Evolutionary conservation across 2,113 vertebrate genomes (phyloP).

Genomic region (Scartelaos histophorus): DNA sequence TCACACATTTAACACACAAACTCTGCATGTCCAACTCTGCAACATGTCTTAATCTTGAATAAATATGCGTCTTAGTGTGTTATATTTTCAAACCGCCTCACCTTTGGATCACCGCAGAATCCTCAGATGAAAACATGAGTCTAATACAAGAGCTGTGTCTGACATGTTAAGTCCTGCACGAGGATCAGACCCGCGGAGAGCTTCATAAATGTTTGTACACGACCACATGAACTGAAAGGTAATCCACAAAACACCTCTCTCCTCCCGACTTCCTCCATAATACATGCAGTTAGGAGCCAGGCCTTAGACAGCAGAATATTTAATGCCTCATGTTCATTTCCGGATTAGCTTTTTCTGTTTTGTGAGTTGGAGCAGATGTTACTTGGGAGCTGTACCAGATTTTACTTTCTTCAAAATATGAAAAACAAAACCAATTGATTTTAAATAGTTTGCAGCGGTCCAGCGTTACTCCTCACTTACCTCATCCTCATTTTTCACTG

Average conservation of each 20-base stretch:
- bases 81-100: neutral
- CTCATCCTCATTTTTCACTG: no score
- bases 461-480: no score
- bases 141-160: neutral
- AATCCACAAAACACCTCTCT: conserved; percentile 17
- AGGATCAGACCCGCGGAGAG: conserved; percentile 11
- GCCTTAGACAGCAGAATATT: neutral
- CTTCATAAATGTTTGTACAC: neutral
- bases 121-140: neutral
- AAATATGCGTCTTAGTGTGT: neutral
- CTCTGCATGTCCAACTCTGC: no score
- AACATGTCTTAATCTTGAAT: no score
- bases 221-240: conserved; percentile 8
- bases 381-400: neutral
- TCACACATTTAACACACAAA: no score
- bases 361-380: neutral
- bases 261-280: conserved; percentile 25
- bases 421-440: no score
- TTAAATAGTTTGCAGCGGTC: no score
- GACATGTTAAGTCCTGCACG: conserved; percentile 1
- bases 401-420: no score
- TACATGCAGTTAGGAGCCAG: conserved; percentile 9
- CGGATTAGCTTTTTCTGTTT: neutral
- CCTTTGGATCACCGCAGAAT: neutral
- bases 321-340: neutral